These are phyloP conservation scores for Oostethus manadensis DNA, from an alignment of 2,113 vertebrate species.

Conservation along the genomic window DNA sequence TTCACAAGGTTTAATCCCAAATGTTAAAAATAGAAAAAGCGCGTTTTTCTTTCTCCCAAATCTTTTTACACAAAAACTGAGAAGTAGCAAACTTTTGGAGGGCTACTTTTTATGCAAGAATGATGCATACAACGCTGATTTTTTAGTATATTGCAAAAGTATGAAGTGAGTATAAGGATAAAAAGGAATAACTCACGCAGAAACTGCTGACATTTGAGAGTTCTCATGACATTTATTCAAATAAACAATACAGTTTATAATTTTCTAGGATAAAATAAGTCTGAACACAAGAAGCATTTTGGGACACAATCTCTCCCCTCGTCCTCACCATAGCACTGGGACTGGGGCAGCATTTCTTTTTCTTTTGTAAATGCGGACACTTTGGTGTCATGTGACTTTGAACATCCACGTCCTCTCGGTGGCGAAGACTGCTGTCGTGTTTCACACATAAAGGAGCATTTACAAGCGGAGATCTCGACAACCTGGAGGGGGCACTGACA, in stretches of 20 bases:
- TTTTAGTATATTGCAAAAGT: constrained; percentile 25
- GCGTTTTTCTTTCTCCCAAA: no score
- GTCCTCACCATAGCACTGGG: constrained; percentile 43
- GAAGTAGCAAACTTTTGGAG: no score
- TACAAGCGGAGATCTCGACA: constrained; percentile 57
- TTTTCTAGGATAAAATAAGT: constrained; percentile 69
- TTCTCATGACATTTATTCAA: constrained; percentile 76
- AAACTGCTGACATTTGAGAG: constrained; percentile 61
- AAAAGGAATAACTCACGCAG: no score
- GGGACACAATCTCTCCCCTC: constrained; percentile 30
- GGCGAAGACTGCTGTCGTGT: constrained; percentile 42
- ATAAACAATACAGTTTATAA: constrained; percentile 73
- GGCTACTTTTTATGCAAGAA: no score
- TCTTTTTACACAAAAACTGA: background rate
- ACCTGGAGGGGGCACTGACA: constrained; percentile 57
- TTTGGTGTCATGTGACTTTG: constrained; percentile 55
- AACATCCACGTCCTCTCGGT: constrained; percentile 44
- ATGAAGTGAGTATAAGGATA: constrained; percentile 61
- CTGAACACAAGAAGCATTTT: constrained; percentile 66
- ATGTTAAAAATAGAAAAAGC: no score
- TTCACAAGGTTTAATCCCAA: no score
- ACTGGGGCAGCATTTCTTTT: constrained; percentile 19
- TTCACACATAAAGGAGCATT: constrained; percentile 54
- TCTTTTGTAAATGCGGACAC: constrained; percentile 56
- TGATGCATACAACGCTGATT: no score